These are phyloP conservation scores for Lucifuga dentata DNA, from an alignment of 2,113 vertebrate species.

Conservation along the genomic window DNA sequence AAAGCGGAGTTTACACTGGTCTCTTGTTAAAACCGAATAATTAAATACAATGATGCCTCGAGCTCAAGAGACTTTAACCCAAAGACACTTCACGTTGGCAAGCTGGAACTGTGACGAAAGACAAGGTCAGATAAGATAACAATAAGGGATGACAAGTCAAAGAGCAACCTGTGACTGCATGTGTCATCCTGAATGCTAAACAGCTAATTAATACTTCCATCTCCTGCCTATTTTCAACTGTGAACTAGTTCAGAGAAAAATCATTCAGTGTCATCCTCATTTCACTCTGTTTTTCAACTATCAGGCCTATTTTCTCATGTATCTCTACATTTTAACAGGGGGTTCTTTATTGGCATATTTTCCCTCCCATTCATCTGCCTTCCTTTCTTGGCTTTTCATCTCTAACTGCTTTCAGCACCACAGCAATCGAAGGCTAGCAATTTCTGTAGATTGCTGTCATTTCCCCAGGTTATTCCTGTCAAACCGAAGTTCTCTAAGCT, in stretches of 20 bases:
- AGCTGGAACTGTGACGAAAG: slow-evolving; percentile 26
- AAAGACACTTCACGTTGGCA: slow-evolving; percentile 35
- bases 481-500: slow-evolving; percentile 25
- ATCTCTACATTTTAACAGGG: slow-evolving; percentile 3
- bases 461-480: slow-evolving; percentile 42
- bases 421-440: slow-evolving; percentile 38
- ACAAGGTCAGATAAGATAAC: no score
- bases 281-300: slow-evolving; percentile 27
- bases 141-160: no score
- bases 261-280: not conserved
- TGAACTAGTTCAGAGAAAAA: slow-evolving; percentile 23
- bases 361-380: not conserved
- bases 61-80: no score
- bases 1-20: no score
- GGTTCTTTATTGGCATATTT: slow-evolving; percentile 25
- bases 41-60: no score
- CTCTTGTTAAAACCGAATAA: no score
- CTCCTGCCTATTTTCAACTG: slow-evolving; percentile 17
- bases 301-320: slow-evolving; percentile 22
- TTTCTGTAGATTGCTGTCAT: slow-evolving; percentile 57
- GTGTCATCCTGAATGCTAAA: slow-evolving; percentile 36
- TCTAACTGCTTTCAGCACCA: slow-evolving; percentile 40
- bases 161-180: slow-evolving; percentile 59
- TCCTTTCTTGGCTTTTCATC: slow-evolving; percentile 40
- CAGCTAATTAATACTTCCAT: slow-evolving; percentile 30